phyloP scores from a whole-genome alignment of 2,797 vertebrate genomes.

The Denticeps clupeoides region DNA sequence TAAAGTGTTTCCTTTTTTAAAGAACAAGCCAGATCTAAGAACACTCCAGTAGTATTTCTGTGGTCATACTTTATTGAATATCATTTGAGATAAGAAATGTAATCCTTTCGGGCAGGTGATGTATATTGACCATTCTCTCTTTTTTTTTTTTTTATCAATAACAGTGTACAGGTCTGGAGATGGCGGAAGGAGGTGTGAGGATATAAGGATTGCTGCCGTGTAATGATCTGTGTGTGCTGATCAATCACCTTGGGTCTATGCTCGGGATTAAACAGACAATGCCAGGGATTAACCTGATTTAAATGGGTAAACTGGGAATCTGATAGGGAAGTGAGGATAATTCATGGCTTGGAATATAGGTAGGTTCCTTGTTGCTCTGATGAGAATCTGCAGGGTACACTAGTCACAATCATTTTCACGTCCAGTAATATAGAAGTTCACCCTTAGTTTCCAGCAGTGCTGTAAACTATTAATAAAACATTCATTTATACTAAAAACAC shows the following conservation, averaged over 20 bases:
- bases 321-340: not conserved
- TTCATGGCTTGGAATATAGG: not conserved
- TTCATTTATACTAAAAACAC: too few relatives aligned
- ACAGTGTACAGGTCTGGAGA: slow-evolving; percentile 36
- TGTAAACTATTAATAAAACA: too few relatives aligned
- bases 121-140: slow-evolving; percentile 68
- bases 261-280: slow-evolving; percentile 10
- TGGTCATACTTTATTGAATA: slow-evolving; percentile 73
- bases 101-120: slow-evolving; percentile 66
- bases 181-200: slow-evolving; percentile 14
- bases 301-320: slow-evolving; percentile 2
- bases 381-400: too few relatives aligned
- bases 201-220: slow-evolving; percentile 23
- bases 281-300: slow-evolving; percentile 5
- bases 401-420: too few relatives aligned
- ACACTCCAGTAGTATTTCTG: slow-evolving; percentile 62
- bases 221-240: slow-evolving; percentile 47
- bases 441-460: too few relatives aligned
- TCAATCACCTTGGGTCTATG: slow-evolving; percentile 26
- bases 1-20: slow-evolving; percentile 55
- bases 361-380: too few relatives aligned
- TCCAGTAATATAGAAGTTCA: too few relatives aligned
- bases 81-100: slow-evolving; percentile 74
- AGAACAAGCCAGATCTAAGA: slow-evolving; percentile 54
- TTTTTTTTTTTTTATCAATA: slow-evolving; percentile 41